Conservation (phyloP, 2,113 vertebrate genomes). For the Archilochus colubris region DNA sequence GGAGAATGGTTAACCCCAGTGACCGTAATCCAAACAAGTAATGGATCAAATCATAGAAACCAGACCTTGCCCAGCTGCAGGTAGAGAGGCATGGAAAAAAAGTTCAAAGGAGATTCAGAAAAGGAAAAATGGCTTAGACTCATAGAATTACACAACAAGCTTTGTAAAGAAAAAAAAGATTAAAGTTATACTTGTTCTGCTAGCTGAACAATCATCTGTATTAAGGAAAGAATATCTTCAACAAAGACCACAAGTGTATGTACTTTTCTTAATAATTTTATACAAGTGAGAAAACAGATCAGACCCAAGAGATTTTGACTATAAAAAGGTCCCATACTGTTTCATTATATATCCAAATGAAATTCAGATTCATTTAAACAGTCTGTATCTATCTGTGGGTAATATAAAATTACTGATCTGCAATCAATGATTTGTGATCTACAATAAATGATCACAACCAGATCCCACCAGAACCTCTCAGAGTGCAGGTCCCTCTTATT, state of each 20-base stretch:
- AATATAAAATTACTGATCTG: background rate
- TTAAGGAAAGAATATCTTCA: background rate
- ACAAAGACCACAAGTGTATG: background rate
- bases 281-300: background rate
- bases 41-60: background rate
- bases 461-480: background rate
- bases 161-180: background rate
- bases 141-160: background rate
- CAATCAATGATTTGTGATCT: too few species aligned
- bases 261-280: background rate
- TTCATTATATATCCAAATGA: background rate
- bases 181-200: background rate
- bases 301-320: background rate
- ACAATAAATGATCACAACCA: background rate
- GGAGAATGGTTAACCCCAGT: background rate
- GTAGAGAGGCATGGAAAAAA: background rate
- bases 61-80: background rate
- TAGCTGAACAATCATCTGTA: background rate
- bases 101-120: background rate
- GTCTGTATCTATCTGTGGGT: fast-evolving
- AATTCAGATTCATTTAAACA: background rate
- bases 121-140: background rate
- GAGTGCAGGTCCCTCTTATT: background rate
- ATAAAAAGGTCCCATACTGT: background rate
- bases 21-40: background rate